Percentiles rank a stretch among this genome's conserved stretches.
Evolutionary conservation across 2,888 invertebrate species (phyloP).

Genomic region (Amblyjoppa proteus): DNA sequence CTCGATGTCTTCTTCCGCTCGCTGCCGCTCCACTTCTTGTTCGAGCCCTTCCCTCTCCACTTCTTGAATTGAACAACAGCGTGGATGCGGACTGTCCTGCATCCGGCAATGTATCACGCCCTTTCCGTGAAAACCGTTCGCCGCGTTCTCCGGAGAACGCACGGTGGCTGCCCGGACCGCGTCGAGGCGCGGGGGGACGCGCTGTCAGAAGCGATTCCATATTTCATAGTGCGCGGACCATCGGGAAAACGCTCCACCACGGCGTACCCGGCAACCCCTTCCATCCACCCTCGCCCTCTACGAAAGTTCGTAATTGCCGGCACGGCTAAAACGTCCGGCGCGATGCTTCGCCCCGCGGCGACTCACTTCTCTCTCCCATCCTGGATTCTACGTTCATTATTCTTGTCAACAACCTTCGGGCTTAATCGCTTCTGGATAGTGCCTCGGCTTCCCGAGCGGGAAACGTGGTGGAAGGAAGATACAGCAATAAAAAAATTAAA

Average conservation of each 20-base stretch:
- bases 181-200: slow-evolving; percentile 42
- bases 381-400: slow-evolving; percentile 53
- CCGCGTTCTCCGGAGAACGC: slow-evolving; percentile 47
- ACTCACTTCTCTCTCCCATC: not conserved
- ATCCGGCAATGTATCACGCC: slow-evolving; percentile 60
- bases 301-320: slow-evolving; percentile 60
- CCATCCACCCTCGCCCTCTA: not conserved
- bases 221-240: slow-evolving; percentile 63
- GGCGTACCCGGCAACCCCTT: not conserved
- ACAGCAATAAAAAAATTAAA: not conserved
- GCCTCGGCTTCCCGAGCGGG: not conserved
- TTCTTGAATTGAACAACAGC: slow-evolving; percentile 53
- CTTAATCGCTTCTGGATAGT: slow-evolving; percentile 42
- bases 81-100: slow-evolving; percentile 36
- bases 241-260: slow-evolving; percentile 63
- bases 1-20: slow-evolving; percentile 5
- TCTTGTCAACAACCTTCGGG: slow-evolving; percentile 46
- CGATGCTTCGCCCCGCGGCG: not conserved
- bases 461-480: not conserved
- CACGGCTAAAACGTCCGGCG: slow-evolving; percentile 46
- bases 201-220: slow-evolving; percentile 65
- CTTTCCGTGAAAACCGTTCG: slow-evolving; percentile 57
- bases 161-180: slow-evolving; percentile 18
- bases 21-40: slow-evolving; percentile 1
- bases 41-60: slow-evolving; percentile 29